These are phyloP conservation scores for Apodemus sylvaticus DNA, from an alignment of 2,113 vertebrate genomes.

Conservation along the genomic window DNA sequence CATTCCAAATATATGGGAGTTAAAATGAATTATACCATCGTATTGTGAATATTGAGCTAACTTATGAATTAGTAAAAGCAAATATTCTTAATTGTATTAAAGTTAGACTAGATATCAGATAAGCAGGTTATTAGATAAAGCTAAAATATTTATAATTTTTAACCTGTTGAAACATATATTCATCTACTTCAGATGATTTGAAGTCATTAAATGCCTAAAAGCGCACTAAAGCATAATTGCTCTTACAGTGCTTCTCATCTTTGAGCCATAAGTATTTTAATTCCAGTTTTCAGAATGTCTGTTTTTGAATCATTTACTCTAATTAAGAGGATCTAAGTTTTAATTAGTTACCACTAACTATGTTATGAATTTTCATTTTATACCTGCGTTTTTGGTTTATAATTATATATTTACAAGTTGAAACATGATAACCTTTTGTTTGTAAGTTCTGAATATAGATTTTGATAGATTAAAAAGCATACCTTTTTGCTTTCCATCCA, in stretches of 20 bases:
- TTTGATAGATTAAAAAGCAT: background rate
- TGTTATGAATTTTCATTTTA: background rate
- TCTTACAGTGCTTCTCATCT: conserved; percentile 42
- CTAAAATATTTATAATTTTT: conserved; percentile 53
- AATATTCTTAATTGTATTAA: conserved; percentile 40
- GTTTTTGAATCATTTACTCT: conserved; percentile 26
- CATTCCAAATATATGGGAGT: background rate
- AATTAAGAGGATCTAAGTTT: background rate
- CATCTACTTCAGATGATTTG: conserved; percentile 35
- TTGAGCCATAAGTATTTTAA: conserved; percentile 38
- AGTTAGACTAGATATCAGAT: background rate
- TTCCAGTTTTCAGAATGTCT: conserved; percentile 36
- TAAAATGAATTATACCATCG: background rate
- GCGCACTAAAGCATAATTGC: conserved; percentile 6
- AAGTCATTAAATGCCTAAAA: conserved; percentile 40
- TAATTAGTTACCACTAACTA: conserved; percentile 3
- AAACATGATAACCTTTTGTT: background rate
- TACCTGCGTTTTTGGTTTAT: background rate
- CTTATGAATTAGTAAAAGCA: conserved; percentile 33
- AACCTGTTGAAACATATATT: conserved; percentile 31
- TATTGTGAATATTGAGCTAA: conserved; percentile 17
- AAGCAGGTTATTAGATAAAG: conserved; percentile 9
- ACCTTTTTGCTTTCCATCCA: background rate
- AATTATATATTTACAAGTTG: background rate
- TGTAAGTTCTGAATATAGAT: background rate